phyloP scores from a whole-genome alignment of 1,140 invertebrate species.

The Lepidurus arcticus region DNA sequence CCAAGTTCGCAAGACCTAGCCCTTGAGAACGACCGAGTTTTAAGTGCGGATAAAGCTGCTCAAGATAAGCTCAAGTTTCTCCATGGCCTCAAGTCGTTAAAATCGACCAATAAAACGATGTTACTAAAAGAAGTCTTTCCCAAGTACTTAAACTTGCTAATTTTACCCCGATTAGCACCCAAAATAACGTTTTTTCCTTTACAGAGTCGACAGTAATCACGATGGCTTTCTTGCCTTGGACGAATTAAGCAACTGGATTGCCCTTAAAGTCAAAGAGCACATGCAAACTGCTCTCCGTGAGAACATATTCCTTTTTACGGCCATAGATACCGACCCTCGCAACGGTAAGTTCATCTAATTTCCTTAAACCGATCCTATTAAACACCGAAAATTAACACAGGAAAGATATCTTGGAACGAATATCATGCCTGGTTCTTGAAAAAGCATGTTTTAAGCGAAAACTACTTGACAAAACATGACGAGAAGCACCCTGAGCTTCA shows the following conservation, averaged over 20 bases:
- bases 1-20: constrained; percentile 3
- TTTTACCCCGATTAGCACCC: not conserved
- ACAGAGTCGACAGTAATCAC: constrained; percentile 60
- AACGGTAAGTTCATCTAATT: constrained; percentile 53
- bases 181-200: constrained; percentile 32
- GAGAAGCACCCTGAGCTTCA: constrained; percentile 55
- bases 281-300: constrained; percentile 63
- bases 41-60: not conserved
- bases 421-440: constrained; percentile 67
- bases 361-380: constrained; percentile 25
- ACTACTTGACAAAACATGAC: constrained; percentile 58
- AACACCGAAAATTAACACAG: constrained; percentile 43
- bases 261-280: constrained; percentile 65
- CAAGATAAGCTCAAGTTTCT: constrained; percentile 9
- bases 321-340: constrained; percentile 63
- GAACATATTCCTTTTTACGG: constrained; percentile 64
- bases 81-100: not conserved
- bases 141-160: constrained; percentile 40
- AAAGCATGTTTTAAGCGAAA: constrained; percentile 58
- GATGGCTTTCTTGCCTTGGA: constrained; percentile 56
- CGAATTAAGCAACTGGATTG: constrained; percentile 66
- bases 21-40: not conserved
- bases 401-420: constrained; percentile 70
- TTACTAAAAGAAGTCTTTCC: constrained; percentile 51
- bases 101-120: constrained; percentile 35